Evolutionary conservation across 1,140 invertebrate species (phyloP).

Genomic region (Lanistes nyassanus): DNA sequence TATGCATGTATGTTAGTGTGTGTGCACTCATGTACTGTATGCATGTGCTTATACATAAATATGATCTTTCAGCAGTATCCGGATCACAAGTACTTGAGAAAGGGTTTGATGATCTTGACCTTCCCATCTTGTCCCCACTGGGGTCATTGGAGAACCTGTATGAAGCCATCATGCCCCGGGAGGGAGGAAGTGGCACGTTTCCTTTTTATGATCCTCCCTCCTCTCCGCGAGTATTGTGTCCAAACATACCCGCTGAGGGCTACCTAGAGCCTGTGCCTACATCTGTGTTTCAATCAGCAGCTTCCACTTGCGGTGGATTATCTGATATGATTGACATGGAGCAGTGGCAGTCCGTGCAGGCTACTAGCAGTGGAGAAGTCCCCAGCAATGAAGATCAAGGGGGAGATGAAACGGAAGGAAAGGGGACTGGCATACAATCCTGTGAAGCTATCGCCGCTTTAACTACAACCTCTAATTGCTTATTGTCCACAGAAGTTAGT

Average conservation of each 20-base stretch:
- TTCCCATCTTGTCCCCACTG: conserved; percentile 53
- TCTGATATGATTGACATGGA: no score
- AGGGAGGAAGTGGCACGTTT: conserved; percentile 16
- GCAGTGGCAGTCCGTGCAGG: no score
- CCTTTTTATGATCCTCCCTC: conserved; percentile 46
- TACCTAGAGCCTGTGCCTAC: conserved; percentile 56
- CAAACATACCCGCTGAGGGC: conserved; percentile 44
- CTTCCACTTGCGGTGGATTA: no score
- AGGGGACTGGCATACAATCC: neutral
- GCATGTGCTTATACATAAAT: no score
- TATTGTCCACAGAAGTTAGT: no score
- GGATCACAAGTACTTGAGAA: conserved; percentile 38
- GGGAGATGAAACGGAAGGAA: neutral
- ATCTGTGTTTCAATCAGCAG: neutral
- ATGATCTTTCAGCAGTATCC: conserved; percentile 3
- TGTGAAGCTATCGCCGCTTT: no score
- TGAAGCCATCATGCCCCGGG: conserved; percentile 56
- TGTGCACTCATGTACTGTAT: neutral
- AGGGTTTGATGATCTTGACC: conserved; percentile 46
- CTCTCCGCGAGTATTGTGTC: conserved; percentile 27
- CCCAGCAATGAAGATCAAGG: neutral
- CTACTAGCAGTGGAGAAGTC: neutral
- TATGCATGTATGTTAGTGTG: neutral
- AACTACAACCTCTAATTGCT: no score
- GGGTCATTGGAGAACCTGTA: conserved; percentile 60